These are phyloP conservation scores for Isichthys henryi DNA, from an alignment of 2,113 vertebrate genomes.

Conservation along the genomic window DNA sequence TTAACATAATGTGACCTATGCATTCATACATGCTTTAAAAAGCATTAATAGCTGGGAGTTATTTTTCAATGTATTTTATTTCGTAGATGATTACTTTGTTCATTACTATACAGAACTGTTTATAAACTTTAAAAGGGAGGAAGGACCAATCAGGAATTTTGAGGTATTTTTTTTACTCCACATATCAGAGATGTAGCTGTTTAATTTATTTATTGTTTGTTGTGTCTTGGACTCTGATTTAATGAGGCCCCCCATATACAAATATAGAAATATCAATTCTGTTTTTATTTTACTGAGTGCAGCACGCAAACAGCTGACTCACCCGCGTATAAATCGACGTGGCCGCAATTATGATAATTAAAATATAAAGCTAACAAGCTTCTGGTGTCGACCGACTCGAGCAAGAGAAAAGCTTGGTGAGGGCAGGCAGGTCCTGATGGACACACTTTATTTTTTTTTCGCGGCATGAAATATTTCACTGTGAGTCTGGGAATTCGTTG, in stretches of 20 bases:
- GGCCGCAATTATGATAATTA: constrained; percentile 61
- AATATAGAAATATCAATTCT: constrained; percentile 43
- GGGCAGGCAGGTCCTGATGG: not conserved
- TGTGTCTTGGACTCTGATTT: constrained; percentile 39
- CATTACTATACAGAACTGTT: not conserved
- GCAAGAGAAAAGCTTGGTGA: constrained; percentile 18
- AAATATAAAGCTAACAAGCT: constrained; percentile 62
- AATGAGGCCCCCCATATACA: constrained; percentile 35
- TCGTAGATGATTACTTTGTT: not conserved
- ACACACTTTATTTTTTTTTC: not conserved
- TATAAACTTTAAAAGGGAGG: not conserved
- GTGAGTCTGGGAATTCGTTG: not conserved
- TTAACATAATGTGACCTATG: not conserved
- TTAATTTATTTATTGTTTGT: constrained; percentile 23
- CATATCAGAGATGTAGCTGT: constrained; percentile 22
- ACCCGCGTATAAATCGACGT: constrained; percentile 46
- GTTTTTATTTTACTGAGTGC: constrained; percentile 54
- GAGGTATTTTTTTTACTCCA: not conserved
- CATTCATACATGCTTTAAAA: not conserved
- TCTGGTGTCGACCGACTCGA: constrained; percentile 41
- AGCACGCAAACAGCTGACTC: constrained; percentile 42
- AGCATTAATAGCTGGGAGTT: not conserved
- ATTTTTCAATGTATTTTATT: not conserved
- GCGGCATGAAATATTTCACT: not conserved
- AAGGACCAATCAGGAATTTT: not conserved